phyloP scores from a whole-genome alignment of 2,797 vertebrate species.

The Propithecus deckenii region DNA sequence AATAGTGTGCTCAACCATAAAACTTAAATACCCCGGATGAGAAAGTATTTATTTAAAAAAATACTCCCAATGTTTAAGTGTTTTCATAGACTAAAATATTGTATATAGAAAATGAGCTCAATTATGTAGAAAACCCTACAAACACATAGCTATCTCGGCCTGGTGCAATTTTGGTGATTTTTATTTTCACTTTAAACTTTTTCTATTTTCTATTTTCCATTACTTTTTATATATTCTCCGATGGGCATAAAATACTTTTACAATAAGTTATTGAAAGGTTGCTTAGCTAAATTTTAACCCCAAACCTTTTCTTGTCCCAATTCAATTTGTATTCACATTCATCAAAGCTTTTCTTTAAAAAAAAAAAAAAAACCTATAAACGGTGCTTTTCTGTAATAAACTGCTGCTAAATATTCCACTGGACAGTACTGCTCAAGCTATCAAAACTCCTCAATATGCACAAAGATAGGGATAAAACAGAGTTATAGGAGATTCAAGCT shows the following conservation, averaged over 20 bases:
- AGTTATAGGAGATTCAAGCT: neutral
- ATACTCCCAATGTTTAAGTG: constrained; percentile 6
- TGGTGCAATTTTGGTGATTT: constrained; percentile 26
- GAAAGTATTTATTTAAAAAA: constrained; percentile 47
- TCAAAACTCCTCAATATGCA: constrained; percentile 47
- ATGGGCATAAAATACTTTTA: neutral
- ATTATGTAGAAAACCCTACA: neutral
- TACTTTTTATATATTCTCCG: constrained; percentile 25
- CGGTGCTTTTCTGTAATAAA: constrained; percentile 26
- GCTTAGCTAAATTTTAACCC: constrained; percentile 39
- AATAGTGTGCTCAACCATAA: neutral
- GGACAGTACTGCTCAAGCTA: neutral
- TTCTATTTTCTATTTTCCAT: neutral
- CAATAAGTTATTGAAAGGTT: neutral
- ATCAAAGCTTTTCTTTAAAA: neutral
- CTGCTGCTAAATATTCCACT: neutral
- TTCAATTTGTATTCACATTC: constrained; percentile 29
- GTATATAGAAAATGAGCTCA: neutral
- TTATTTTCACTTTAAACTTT: constrained; percentile 61
- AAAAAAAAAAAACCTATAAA: neutral
- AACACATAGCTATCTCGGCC: neutral
- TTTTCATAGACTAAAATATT: neutral
- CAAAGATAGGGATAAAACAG: constrained; percentile 10
- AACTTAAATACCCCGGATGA: neutral
- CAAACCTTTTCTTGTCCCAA: neutral